Evolutionary conservation across 2,888 invertebrate species (phyloP), one percentile per base, ranked within the genome.

Genomic region (Xylophagus ater): DNA sequence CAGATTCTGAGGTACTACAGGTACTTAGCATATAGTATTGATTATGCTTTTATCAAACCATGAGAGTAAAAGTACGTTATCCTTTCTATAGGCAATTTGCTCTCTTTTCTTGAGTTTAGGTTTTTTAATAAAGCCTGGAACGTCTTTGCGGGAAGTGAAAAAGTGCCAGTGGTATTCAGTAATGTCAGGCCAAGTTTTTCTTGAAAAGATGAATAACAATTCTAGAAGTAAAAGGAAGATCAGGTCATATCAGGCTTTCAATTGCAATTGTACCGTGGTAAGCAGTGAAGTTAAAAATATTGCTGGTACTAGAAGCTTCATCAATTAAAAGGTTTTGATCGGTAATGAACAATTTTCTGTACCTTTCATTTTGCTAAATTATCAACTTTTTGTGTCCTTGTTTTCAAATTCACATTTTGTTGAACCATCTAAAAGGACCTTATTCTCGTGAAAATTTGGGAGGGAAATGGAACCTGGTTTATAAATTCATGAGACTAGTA

Each of bases 401-500:
- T 20, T 33, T 25, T 32, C 9, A 31, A 36, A 21, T 30, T 19
- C 17, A 12, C 24, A 5, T 9, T 24, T 12, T 19, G 36, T 7
- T 13, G 33, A 39, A 20, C 12, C 28, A 26, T 34, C 23, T 21
- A 8, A 9, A 29, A 29, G n/a, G n/a, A n/a, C n/a, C n/a, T n/a
- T n/a, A n/a, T n/a, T n/a, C n/a, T n/a, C n/a, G n/a, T n/a, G n/a
- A n/a, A n/a, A n/a, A n/a, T n/a, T n/a, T n/a, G n/a, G n/a, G n/a
- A n/a, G n/a, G n/a, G 12, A 26, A 26, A 12, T 6, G 28, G 6
- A 26, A 26, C 12, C 12, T 26, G 28, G 12, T 26, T 26, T n/a
- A 26, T 24, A 8, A 19, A 39, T 17, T 25, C 33, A 3, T n/a
- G 25, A 23, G 40, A 43, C 44, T 46, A 49, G 41, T 46, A 49